Evolutionary conservation across 92 coral and sea anemone genomes (phyloP), one percentile per base, ranked within the genome.

Genomic region (Nematostella vectensis): DNA sequence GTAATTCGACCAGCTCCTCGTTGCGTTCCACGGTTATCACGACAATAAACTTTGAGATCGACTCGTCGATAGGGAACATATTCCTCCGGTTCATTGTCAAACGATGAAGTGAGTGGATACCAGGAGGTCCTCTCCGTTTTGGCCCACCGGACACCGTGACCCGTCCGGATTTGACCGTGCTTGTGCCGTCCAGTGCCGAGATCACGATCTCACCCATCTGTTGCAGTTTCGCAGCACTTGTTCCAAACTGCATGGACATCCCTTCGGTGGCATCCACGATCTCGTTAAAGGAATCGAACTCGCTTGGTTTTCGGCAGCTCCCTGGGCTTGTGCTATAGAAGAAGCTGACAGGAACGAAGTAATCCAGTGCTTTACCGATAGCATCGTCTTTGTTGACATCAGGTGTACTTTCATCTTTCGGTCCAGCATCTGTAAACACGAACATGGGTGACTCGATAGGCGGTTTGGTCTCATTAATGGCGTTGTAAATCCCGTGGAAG

Each of bases 351-450:
- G 75, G 70, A 25, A 77, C 68, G 58, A 11, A 28, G 60, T 75
- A 65, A 22, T 76, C 64, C 50, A 65, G 51, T 43, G 79, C 83
- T 37, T 73, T 39, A 12, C 88, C 88, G 19, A 50, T 33, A 1
- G 79, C 83, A 40, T 81, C 74, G 27, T 81, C 88, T 15, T 47
- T 12, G 37, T 72, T 81, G 20, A 73, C 50, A n/a, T 62, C 59
- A 4, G 59, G 37, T 1, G 62, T 70, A 9, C 54, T 50, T 27
- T 69, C 70, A 28, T 73, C 80, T 54, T 80, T 80, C 0, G 74
- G 59, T 1, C 82, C 88, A 17, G 88, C 88, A 42, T 80, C 88
- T 13, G 88, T 80, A 21, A 80, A 80, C 23, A 80, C 88, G 25
- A 57, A 80, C 74, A 80, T 80, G 1, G 88, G 88, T 0, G 88